phyloP scores from a whole-genome alignment of 1,140 invertebrate species.

The Diachasmimorpha longicaudata region DNA sequence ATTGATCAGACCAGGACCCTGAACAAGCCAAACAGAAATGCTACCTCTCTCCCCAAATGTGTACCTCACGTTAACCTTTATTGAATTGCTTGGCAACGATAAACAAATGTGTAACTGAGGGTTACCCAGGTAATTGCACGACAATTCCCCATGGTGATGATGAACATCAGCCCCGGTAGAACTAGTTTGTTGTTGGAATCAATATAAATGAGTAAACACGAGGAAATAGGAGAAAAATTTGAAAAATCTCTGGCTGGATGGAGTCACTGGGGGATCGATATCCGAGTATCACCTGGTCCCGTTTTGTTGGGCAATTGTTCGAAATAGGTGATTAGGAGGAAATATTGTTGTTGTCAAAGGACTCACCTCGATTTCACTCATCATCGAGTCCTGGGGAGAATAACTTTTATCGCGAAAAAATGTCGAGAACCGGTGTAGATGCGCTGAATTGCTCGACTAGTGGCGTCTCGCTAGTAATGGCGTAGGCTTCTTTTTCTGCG shows the following conservation, averaged over 20 bases:
- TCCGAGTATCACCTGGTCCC: not conserved
- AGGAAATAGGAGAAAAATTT: not conserved
- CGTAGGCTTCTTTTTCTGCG: slow-evolving; percentile 24
- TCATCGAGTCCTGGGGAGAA: slow-evolving; percentile 14
- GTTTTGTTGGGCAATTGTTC: not conserved
- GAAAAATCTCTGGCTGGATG: not conserved
- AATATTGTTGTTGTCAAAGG: slow-evolving; percentile 21
- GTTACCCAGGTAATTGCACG: not conserved
- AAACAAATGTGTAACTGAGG: not conserved
- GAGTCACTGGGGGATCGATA: slow-evolving; percentile 38
- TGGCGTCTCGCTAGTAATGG: slow-evolving; percentile 29
- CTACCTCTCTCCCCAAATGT: not conserved
- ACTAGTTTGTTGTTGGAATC: not conserved
- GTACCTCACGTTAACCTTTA: not conserved
- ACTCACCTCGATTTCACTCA: slow-evolving; percentile 48
- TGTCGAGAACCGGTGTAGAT: not conserved
- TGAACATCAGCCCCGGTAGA: not conserved
- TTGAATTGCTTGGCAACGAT: not conserved
- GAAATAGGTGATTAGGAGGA: not conserved
- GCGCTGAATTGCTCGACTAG: not conserved
- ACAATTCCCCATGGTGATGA: not conserved
- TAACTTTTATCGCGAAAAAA: not conserved
- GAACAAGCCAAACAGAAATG: not conserved
- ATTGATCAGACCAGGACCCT: not conserved
- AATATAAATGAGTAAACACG: not conserved